Evolutionary conservation across 2,113 vertebrate genomes (phyloP).

Genomic region (Xenus cinereus): DNA sequence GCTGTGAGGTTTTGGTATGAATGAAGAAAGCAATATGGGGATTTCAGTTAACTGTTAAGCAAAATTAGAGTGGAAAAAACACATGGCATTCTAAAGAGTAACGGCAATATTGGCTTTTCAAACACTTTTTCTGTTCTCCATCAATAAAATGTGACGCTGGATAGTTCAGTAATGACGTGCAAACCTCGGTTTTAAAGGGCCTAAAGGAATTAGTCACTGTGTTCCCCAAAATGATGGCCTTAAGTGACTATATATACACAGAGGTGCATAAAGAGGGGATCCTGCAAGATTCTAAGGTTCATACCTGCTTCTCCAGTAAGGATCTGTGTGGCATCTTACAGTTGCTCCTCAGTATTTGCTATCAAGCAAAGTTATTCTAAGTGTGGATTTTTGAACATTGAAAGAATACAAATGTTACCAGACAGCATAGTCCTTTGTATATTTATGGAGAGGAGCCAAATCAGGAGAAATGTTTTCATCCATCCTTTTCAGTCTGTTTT

Average conservation of each 20-base stretch:
- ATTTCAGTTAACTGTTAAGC: slow-evolving; percentile 57
- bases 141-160: neutral
- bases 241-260: neutral
- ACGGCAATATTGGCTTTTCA: neutral
- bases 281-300: neutral
- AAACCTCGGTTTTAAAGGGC: neutral
- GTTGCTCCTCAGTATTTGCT: neutral
- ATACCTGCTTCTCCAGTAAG: neutral
- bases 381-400: neutral
- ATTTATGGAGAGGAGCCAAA: neutral
- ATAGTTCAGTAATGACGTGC: fast-evolving
- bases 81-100: neutral
- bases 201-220: neutral
- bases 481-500: neutral
- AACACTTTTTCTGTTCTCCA: neutral
- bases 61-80: slow-evolving; percentile 50
- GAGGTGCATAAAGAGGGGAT: neutral
- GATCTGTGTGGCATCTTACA: neutral
- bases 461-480: neutral
- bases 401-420: neutral
- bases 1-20: slow-evolving; percentile 53
- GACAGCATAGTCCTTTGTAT: neutral
- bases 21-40: slow-evolving; percentile 42
- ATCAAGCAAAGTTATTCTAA: neutral
- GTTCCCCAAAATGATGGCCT: neutral